phyloP scores from a whole-genome alignment of 2,888 invertebrate species.

The Sipha maydis region DNA sequence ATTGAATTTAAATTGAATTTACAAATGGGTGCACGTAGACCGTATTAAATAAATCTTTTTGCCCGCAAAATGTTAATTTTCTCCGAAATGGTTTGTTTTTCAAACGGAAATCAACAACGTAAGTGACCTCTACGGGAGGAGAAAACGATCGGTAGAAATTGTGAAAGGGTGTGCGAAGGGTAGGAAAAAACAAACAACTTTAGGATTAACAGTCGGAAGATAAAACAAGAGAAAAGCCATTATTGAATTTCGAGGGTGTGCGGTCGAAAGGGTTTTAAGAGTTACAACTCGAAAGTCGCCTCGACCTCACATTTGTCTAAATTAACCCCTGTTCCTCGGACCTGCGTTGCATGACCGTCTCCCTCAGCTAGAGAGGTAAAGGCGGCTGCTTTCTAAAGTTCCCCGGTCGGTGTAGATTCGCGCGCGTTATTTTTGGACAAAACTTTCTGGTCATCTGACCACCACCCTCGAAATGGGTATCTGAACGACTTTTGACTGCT shows the following conservation, averaged over 20 bases:
- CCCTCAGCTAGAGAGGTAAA: neutral
- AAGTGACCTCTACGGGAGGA: conserved; percentile 23
- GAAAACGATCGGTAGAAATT: neutral
- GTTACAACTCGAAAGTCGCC: conserved; percentile 50
- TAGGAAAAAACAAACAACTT: conserved; percentile 45
- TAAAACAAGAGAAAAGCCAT: conserved; percentile 58
- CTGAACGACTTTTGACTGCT: conserved; percentile 61
- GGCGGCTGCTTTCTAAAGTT: conserved; percentile 16
- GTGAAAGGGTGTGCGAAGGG: neutral
- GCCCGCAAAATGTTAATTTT: conserved; percentile 48
- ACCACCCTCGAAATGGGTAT: conserved; percentile 53
- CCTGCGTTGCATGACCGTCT: neutral
- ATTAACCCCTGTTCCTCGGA: conserved; percentile 15
- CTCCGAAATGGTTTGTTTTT: conserved; percentile 31
- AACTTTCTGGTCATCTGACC: conserved; percentile 52
- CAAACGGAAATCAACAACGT: conserved; percentile 30
- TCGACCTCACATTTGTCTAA: conserved; percentile 61
- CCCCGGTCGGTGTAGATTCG: neutral
- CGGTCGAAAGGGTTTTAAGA: conserved; percentile 62
- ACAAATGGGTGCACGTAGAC: conserved; percentile 24
- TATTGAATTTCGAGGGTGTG: conserved; percentile 59
- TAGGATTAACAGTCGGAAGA: conserved; percentile 43
- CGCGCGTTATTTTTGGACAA: conserved; percentile 57
- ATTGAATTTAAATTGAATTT: conserved; percentile 54
- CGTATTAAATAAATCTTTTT: conserved; percentile 58